Conservation (phyloP, 1,140 invertebrate genomes). For the Chrysomallon squamiferum region DNA sequence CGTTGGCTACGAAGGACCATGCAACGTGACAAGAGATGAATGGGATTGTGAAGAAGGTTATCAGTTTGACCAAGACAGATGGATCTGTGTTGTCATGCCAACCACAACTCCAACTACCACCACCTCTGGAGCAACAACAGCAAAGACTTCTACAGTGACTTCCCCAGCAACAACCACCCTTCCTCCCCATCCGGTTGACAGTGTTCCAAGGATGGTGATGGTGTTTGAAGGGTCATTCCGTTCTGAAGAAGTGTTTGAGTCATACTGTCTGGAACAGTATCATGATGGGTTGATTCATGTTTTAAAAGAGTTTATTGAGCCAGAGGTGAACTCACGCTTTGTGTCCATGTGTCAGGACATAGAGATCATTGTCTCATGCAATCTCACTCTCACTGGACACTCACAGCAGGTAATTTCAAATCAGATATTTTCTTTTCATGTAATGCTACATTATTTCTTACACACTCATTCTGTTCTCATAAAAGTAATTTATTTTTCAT, state of each 20-base stretch:
- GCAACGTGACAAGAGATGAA: slow-evolving; percentile 6
- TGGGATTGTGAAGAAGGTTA: slow-evolving; percentile 24
- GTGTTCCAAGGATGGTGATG: slow-evolving; percentile 13
- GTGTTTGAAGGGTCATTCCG: slow-evolving; percentile 17
- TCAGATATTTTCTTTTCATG: too few relatives aligned
- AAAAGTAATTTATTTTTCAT: too few relatives aligned
- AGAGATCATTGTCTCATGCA: not conserved
- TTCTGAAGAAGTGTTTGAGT: not conserved
- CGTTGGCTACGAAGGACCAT: slow-evolving; percentile 11
- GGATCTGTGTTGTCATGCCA: not conserved
- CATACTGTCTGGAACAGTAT: slow-evolving; percentile 20
- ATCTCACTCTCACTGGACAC: not conserved
- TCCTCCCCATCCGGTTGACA: slow-evolving; percentile 2
- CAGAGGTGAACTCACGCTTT: not conserved
- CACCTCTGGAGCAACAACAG: not conserved
- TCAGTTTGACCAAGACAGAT: slow-evolving; percentile 5
- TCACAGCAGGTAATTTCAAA: too few relatives aligned
- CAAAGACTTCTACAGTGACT: not conserved
- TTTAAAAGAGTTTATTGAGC: not conserved
- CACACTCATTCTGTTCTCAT: too few relatives aligned
- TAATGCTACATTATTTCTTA: too few relatives aligned
- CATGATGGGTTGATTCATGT: slow-evolving; percentile 1
- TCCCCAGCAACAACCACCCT: not conserved
- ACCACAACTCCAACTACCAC: slow-evolving; percentile 1
- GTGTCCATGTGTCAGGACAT: not conserved